Evolutionary conservation across 2,888 invertebrate species (phyloP), one percentile per base, ranked within the genome.

Genomic region (Parnassius orleans): DNA sequence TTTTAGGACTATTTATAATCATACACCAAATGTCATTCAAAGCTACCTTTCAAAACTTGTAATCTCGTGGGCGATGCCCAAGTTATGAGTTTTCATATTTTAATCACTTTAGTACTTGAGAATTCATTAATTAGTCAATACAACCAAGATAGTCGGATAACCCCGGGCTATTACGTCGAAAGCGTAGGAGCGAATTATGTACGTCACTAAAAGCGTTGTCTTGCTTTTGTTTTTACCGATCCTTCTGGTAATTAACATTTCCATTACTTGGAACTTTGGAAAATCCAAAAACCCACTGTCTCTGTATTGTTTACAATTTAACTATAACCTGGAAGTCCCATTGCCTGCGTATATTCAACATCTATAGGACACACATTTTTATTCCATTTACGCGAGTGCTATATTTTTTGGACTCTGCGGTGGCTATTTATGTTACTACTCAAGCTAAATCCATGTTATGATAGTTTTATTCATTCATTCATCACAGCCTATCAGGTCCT

Each of bases 51-150:
- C 33, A 46, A 24, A 48, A 33, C 47, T 48, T 55, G 15, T 51
- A 58, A 44, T 44, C 15, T 9, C n/a, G 19, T 12, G 14, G 24
- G 12, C 10, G 52, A 10, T 12, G 52, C 33, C n/a, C 11, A 10
- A 43, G 15, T 51, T 47, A 41, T 19, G 10, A 7, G 14, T 48
- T 68, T 63, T 15, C 7, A 11, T 12, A 33, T 41, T 46, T 65
- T 64, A 67, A 67, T 65, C 60, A 66, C 69, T 72, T 74, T 71
- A 71, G 72, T 73, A 72, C 74, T 72, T 72, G 72, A 73, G 69
- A 71, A 69, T 72, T 74, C 76, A 73, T 74, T 76, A 77, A 80
- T 78, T 76, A 78, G 66, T 68, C 72, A 68, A 71, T 72, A 68
- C 71, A 46, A 19, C 55, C 51, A 48, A 50, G 50, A 51, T 55